Conservation (phyloP, 1,140 invertebrate genomes). For the Leucophenga varia region DNA sequence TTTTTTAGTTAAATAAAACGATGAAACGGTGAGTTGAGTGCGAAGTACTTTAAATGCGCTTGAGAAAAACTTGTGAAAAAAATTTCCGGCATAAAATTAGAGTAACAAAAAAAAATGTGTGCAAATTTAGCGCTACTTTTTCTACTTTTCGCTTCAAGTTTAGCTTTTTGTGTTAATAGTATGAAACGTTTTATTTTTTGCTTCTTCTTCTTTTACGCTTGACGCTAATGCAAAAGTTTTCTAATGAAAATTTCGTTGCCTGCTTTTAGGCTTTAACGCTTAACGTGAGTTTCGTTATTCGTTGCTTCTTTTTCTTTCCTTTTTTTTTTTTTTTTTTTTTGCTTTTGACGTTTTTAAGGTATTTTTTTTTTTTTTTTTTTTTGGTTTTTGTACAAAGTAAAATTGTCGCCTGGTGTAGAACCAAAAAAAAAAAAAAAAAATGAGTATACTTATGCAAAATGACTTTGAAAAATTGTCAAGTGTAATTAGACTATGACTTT, state of each 20-base stretch:
- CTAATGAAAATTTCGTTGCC: slow-evolving; percentile 15
- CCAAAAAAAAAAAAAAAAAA: background rate
- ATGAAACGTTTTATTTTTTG: no score
- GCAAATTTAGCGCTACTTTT: no score
- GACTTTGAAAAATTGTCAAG: slow-evolving; percentile 12
- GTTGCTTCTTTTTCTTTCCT: background rate
- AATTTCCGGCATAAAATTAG: no score
- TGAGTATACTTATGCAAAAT: background rate
- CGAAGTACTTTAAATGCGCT: no score
- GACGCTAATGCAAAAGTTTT: slow-evolving; percentile 10
- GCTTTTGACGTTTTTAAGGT: background rate
- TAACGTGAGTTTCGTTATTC: background rate
- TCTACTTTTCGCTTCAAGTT: no score
- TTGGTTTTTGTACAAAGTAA: background rate
- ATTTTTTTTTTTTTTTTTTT: background rate
- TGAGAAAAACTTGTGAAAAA: no score
- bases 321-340: background rate
- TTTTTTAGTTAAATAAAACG: no score
- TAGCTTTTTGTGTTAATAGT: no score
- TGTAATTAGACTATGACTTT: slow-evolving; percentile 8
- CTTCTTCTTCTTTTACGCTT: no score
- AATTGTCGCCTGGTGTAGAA: background rate
- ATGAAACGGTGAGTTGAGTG: no score
- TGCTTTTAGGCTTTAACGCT: slow-evolving; percentile 2
- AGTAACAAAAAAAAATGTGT: no score